Evolutionary conservation across 2,113 vertebrate species (phyloP).

Genomic region (Muntiacus reevesi): DNA sequence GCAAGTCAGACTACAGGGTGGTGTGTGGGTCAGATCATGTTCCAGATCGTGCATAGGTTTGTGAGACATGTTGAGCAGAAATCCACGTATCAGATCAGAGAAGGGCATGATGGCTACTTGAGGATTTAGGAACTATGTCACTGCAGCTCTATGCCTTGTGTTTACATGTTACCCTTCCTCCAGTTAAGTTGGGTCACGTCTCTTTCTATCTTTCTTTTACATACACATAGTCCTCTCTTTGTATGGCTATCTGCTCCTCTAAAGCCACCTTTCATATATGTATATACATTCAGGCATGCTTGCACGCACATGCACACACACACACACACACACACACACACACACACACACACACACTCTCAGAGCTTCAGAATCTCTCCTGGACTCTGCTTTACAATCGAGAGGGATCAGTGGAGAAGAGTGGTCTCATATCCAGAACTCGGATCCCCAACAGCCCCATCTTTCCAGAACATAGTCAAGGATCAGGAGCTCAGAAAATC

Average conservation of each 20-base stretch:
- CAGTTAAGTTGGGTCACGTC: neutral
- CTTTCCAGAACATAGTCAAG: neutral
- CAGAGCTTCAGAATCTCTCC: neutral
- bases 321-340: too few species aligned
- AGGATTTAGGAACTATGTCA: neutral
- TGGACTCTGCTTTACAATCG: neutral
- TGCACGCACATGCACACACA: rapidly evolving
- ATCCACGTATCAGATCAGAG: slow-evolving; percentile 26
- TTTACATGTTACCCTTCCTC: neutral
- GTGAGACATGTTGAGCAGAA: neutral
- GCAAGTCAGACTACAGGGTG: slow-evolving; percentile 27
- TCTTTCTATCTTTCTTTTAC: neutral
- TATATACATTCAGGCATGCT: rapidly evolving
- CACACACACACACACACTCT: neutral
- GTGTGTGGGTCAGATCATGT: neutral
- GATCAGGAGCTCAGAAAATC: neutral
- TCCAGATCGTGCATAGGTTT: neutral
- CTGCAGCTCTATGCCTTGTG: too few species aligned
- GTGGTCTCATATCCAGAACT: neutral
- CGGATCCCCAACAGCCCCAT: neutral
- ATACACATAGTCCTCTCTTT: neutral
- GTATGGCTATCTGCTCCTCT: neutral
- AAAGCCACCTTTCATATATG: neutral
- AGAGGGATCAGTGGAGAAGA: neutral
- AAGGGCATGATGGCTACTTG: neutral